Evolutionary conservation across 2,797 vertebrate species (phyloP), one percentile per base, ranked within the genome.

Genomic region (Catamblyrhynchus diadema): DNA sequence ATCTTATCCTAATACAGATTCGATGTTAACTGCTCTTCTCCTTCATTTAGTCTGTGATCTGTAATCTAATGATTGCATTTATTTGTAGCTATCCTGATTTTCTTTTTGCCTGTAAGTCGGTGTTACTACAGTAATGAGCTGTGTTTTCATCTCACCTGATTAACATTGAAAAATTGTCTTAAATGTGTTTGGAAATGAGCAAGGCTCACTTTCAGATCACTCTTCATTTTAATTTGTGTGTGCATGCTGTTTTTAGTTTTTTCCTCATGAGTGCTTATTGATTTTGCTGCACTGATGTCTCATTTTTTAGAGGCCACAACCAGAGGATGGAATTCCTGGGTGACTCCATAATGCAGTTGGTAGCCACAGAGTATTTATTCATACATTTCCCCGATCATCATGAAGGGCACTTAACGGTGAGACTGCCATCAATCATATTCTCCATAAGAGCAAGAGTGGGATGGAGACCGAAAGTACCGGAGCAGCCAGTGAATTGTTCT

Each of bases 281-380:
- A 94, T 97, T 94, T 93, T 90, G 87, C 77, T 84, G 78, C 72
- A 70, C 75, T 93, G 95, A 81, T 97, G 65, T 97, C 94, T 96
- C 71, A 83, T 97, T 95, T 97, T 96, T 91, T 88, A 99, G 99
- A 95, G 99, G 99, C 90, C 99, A 99, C 96, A 99, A 99, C 97
- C 99, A 99, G 98, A 98, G 99, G 96, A 99, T 99, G 99, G 99
- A 99, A 98, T 99, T 99, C 97, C 98, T 99, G 92, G 99, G 99
- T 81, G 99, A 99, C 97, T 99, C 99, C 27, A 99, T 99, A 97
- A 99, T 99, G 99, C 99, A 99, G 96, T 97, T 99, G 94, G 99
- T 99, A 85, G 99, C 99, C 92, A 99, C 99, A 0, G 99, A 99
- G 91, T 99, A 99, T 96, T 98, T 99, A 96, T 99, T 99, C 97